phyloP scores from a whole-genome alignment of 1,140 invertebrate genomes.

The Bombus pyrosoma region DNA sequence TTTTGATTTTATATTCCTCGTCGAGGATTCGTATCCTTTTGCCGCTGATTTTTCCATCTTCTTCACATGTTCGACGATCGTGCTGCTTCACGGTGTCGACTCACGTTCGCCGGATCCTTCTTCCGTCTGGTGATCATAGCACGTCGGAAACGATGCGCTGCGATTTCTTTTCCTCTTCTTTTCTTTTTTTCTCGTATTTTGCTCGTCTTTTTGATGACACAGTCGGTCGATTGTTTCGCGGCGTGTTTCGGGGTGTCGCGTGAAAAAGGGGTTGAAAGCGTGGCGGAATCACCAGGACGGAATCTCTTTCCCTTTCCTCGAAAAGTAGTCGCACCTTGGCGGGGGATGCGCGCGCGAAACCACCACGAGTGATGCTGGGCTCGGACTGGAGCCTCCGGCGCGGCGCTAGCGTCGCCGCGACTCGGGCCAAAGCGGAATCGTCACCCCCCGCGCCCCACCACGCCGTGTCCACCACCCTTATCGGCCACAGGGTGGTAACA shows the following conservation, averaged over 20 bases:
- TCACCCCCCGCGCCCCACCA: slow-evolving; percentile 56
- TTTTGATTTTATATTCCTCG: background rate
- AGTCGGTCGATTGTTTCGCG: background rate
- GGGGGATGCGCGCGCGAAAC: slow-evolving; percentile 75
- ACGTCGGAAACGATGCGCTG: too few relatives aligned
- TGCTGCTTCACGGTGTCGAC: too few relatives aligned
- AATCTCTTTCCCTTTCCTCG: slow-evolving; percentile 48
- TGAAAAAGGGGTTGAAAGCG: background rate
- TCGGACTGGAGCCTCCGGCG: slow-evolving; percentile 77
- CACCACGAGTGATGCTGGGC: slow-evolving; percentile 79
- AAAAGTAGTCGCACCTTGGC: slow-evolving; percentile 53
- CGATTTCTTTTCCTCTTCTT: background rate
- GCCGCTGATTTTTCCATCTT: slow-evolving; percentile 8
- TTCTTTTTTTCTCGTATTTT: background rate
- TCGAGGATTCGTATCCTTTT: background rate
- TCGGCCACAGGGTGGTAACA: slow-evolving; percentile 55
- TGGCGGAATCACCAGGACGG: slow-evolving; percentile 39
- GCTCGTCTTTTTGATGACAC: too few relatives aligned
- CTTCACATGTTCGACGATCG: background rate
- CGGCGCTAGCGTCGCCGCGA: slow-evolving; percentile 78
- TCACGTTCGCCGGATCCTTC: background rate
- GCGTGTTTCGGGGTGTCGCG: background rate
- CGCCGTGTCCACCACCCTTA: slow-evolving; percentile 56
- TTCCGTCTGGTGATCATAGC: background rate
- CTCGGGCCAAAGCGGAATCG: slow-evolving; percentile 71